Base-by-base conservation (phyloP, 2,888 invertebrate genomes). In the Lapara coniferarum region DNA sequence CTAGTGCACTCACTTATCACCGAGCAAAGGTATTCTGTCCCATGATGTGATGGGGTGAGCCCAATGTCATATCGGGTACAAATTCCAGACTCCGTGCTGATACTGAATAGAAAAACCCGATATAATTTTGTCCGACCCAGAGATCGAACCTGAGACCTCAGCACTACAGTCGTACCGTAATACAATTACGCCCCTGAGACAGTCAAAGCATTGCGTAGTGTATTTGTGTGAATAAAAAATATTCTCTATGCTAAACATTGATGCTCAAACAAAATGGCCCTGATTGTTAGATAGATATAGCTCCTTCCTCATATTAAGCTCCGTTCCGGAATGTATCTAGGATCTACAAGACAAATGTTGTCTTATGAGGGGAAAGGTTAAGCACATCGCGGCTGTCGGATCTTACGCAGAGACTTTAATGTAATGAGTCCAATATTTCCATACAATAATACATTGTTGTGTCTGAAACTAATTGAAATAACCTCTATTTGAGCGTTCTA, bases 371-470 rank as follows among this genome's bases (percentile, higher is more conserved):
- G 75, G 75, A 89, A 89, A 90, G 90, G 89, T 88, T 87, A 88
- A 80, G 84, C 76, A 82, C 83, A 83, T 85, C 80, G 81, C 75
- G 77, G 79, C 80, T 83, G 82, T 83, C 80, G 81, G 82, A 84
- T 79, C 79, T 77, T 81, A 79, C 78, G 77, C 82, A 81, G 80
- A 78, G 80, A 83, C 84, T 82, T 84, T 82, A 86, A 87, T 87
- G 87, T 79, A 90, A 87, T 84, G 86, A 84, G 88, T 84, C 76
- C 90, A 86, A 87, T 87, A 92, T 92, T 90, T 89, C 87, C 91
- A 92, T 91, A 92, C 90, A 91, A 92, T 91, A 87, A 87, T 84
- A 87, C 87, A 89, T 89, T 89, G 90, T 89, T 86, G 83, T 80
- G 83, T 87, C 84, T 76, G 76, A 81, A 80, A 81, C 83, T 90